phyloP scores from a whole-genome alignment of 2,113 vertebrate genomes.

The Sterna hirundo region DNA sequence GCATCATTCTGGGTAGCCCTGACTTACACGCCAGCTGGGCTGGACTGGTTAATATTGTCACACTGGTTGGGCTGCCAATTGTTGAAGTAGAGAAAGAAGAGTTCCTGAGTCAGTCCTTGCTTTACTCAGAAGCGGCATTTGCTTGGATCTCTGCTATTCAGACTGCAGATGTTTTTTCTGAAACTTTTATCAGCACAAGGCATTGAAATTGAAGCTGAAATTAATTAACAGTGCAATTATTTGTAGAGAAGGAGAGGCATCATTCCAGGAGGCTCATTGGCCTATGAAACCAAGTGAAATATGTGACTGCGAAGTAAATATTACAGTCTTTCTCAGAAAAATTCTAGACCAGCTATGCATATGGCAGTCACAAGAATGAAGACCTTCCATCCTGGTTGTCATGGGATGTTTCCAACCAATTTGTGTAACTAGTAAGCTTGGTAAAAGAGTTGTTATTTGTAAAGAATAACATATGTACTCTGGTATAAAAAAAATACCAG shows the following conservation, averaged over 20 bases:
- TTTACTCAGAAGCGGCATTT: not conserved
- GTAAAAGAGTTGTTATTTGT: not conserved
- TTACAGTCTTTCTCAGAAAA: not conserved
- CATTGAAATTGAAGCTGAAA: not conserved
- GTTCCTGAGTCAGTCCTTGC: not conserved
- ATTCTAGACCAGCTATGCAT: not conserved
- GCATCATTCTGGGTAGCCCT: not conserved
- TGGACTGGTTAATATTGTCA: not conserved
- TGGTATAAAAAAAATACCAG: not conserved
- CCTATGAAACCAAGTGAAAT: not conserved
- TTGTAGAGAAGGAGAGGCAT: not conserved
- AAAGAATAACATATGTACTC: not conserved
- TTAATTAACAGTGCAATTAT: not conserved
- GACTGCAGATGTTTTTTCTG: not conserved
- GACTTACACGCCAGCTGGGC: not conserved
- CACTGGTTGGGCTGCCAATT: not conserved
- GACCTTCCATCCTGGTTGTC: not conserved
- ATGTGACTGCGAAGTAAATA: not conserved
- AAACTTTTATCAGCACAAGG: not conserved
- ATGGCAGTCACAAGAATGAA: not conserved
- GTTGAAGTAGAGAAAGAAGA: not conserved
- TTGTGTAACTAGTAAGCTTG: not conserved
- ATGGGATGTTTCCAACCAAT: not conserved
- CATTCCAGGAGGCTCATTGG: not conserved
- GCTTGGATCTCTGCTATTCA: not conserved